These are phyloP conservation scores for Meganola albula DNA, from an alignment of 2,888 invertebrate genomes.

Conservation along the genomic window DNA sequence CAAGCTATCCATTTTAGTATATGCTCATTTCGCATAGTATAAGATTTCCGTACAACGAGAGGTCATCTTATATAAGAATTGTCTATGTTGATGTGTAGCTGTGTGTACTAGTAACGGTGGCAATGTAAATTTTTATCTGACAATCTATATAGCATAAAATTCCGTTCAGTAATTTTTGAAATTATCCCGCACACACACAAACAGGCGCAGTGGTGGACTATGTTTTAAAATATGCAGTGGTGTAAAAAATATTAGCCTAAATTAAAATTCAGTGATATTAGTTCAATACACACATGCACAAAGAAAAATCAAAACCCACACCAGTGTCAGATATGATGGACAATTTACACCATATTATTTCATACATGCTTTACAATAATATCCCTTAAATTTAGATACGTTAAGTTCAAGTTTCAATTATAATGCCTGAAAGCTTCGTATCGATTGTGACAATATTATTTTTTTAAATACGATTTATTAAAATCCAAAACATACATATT, in stretches of 20 bases:
- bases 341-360: conserved; percentile 40
- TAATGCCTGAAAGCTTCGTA: conserved; percentile 69
- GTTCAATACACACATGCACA: conserved; percentile 29
- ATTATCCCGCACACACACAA: too few species aligned
- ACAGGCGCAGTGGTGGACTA: too few species aligned
- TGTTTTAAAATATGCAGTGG: too few species aligned
- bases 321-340: conserved; percentile 17
- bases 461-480: conserved; percentile 54
- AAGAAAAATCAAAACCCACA: conserved; percentile 41
- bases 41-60: too few species aligned
- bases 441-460: conserved; percentile 59
- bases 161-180: too few species aligned
- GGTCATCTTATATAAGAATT: too few species aligned
- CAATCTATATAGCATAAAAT: too few species aligned
- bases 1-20: too few species aligned
- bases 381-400: neutral
- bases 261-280: conserved; percentile 15
- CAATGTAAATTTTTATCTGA: too few species aligned
- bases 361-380: conserved; percentile 74
- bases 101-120: too few species aligned
- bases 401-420: conserved; percentile 6
- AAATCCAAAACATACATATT: conserved; percentile 38
- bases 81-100: too few species aligned
- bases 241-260: conserved; percentile 8
- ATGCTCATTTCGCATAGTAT: too few species aligned